Percentiles rank a stretch among this genome's conserved stretches.
phyloP scores from a whole-genome alignment of 92 coral and sea anemone genomes.

The Palythoa heliodiscus region DNA sequence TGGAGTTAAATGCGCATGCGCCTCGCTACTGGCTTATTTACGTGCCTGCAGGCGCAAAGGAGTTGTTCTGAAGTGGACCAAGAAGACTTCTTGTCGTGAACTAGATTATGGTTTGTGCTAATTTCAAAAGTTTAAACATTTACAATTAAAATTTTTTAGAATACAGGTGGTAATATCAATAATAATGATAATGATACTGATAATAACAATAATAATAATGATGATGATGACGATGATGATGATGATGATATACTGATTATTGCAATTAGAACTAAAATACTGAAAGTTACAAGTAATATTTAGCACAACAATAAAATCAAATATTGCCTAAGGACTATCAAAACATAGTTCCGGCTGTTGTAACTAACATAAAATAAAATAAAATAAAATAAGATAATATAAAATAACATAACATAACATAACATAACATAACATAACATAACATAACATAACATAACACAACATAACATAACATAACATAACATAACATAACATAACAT shows the following conservation, averaged over 20 bases:
- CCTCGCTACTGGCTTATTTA: slow-evolving; percentile 80
- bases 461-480: no score
- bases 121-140: neutral
- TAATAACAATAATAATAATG: neutral
- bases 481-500: no score
- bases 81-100: slow-evolving; percentile 74
- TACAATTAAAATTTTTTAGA: neutral
- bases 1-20: slow-evolving; percentile 79
- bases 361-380: no score
- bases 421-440: no score
- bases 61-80: slow-evolving; percentile 75
- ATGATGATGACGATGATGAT: neutral
- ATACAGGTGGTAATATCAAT: neutral
- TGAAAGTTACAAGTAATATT: neutral
- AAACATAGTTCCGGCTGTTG: no score
- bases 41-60: slow-evolving; percentile 81
- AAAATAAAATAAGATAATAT: no score
- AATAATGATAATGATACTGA: neutral
- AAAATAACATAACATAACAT: no score
- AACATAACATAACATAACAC: no score
- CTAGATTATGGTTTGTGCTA: neutral
- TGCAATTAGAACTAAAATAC: neutral
- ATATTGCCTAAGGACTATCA: no score
- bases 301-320: no score
- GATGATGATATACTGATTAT: neutral